Evolutionary conservation across 2,888 invertebrate genomes (phyloP), one percentile per base, ranked within the genome.

Genomic region (Pheosia gnoma): DNA sequence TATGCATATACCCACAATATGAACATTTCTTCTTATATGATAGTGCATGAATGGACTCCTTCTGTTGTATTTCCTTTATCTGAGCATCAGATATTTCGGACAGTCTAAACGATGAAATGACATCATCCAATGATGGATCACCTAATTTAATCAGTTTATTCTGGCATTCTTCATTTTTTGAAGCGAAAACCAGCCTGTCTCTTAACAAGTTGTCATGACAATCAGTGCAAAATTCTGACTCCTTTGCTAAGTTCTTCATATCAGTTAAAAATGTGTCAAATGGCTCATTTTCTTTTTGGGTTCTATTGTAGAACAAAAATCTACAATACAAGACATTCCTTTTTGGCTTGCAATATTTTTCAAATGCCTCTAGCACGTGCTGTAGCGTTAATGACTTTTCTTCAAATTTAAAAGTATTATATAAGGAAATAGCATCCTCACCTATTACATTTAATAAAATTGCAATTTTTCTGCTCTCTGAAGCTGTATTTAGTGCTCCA

Each of bases 341-440:
- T 49, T 49, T 49, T 5, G 49, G 49, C 5, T 49, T 58, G 25
- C 58, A n/a, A 62, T 13, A 58, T 54, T 54, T 57, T 54, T 57
- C 49, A 49, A 49, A 49, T 7, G 49, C 49, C n/a, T n/a, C 5
- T 13, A 49, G 7, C 49, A 49, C 49, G 8, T 8, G 3, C 3
- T 51, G 13, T 25, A 51, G 10, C 7, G 51, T 51, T 25, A 51
- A 51, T 6, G 51, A 9, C 25, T 51, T 51, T 51, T 51, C 51
- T 13, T 51, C 51, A 8, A 51, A 8, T 6, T 25, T 51, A 25
- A 25, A 51, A 25, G 51, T 51, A 51, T 51, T 51, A 5, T 51
- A 51, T 25, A 51, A 6, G 8, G 51, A 25, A 9, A 51, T 25
- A 4, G 51, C 51, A 51, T 51, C 51, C 9, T 51, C 51, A 8